Base-by-base conservation (phyloP, 2,888 invertebrate genomes). In the Cenopis cana region DNA sequence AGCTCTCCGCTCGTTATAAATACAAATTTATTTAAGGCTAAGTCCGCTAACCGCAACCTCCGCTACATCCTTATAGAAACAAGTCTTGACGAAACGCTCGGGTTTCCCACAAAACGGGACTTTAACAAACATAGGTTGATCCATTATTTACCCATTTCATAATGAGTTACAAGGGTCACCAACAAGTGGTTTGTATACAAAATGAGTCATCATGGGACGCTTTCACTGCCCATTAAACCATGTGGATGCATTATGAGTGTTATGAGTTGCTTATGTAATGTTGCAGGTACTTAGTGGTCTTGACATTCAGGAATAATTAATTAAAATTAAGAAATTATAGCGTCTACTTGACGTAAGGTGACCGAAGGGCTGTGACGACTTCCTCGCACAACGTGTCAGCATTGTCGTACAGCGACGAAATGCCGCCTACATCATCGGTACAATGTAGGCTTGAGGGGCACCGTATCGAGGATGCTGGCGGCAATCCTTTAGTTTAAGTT, bases 181-280 rank as follows among this genome's bases (percentile, higher is more conserved):
- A n/a, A 55, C 52, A 17, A 56, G n/a, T 74, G 75, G 71, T 62
- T 62, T 18, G 74, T 74, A 77, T 76, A 69, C 17, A 76, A 72
- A 79, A 78, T 77, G 74, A 78, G 74, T 74, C 72, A 73, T 73
- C 74, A 66, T 74, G 75, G 73, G 76, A 74, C 65, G 76, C 85
- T 85, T 85, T 85, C 85, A 80, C 84, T 80, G 76, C 70, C 72
- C 73, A 77, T 74, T 73, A 65, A 72, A 77, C 65, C 52, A 69
- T 69, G 49, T 70, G 52, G 68, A 65, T 57, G 65, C 72, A 46
- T 74, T 55, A 69, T 17, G 68, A 17, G 38, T 57, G 14, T 55
- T 68, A 62, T 10, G 68, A 11, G 12, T 61, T 24, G 9, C 12
- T 68, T 68, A 61, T 41, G 24, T 68, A 68, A 60, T 67, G 38